Evolutionary conservation across 2,888 invertebrate species (phyloP).

Genomic region (Parnassius apollo): DNA sequence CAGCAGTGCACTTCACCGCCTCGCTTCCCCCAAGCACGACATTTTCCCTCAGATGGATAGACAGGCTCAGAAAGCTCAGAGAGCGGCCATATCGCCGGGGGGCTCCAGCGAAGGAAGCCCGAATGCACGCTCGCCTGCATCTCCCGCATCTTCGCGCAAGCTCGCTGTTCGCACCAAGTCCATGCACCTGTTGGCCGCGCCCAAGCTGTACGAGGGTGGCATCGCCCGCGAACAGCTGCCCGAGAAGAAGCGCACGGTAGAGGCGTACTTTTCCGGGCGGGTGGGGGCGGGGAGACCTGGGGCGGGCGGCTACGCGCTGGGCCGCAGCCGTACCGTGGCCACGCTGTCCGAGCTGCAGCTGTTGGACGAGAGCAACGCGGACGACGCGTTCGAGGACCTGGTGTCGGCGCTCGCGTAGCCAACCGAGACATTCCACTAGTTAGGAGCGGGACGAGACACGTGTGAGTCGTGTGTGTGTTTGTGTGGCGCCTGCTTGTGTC

Average conservation of each 20-base stretch:
- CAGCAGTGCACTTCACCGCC: constrained; percentile 81
- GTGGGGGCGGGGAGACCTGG: constrained; percentile 50
- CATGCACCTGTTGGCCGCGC: constrained; percentile 86
- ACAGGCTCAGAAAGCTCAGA: constrained; percentile 46
- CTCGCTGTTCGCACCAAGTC: constrained; percentile 83
- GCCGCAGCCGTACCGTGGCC: constrained; percentile 89
- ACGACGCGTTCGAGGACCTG: constrained; percentile 93
- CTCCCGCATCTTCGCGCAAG: constrained; percentile 56
- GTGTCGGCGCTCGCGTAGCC: constrained; percentile 82
- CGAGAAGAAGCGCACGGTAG: constrained; percentile 87
- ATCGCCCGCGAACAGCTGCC: constrained; percentile 84
- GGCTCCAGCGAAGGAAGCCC: neutral
- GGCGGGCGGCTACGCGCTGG: constrained; percentile 76
- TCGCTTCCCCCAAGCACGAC: constrained; percentile 54
- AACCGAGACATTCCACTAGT: constrained; percentile 70
- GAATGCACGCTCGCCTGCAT: constrained; percentile 80
- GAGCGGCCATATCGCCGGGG: neutral
- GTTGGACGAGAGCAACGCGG: constrained; percentile 90
- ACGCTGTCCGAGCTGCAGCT: constrained; percentile 84
- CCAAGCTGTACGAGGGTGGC: constrained; percentile 91
- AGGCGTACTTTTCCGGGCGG: constrained; percentile 84
- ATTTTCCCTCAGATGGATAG: constrained; percentile 28
- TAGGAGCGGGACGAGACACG: constrained; percentile 70
- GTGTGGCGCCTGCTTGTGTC: constrained; percentile 74
- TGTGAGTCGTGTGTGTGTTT: constrained; percentile 71